Evolutionary conservation across 1,140 invertebrate genomes (phyloP), one percentile per base, ranked within the genome.

Genomic region (Eupristina koningsbergeri): DNA sequence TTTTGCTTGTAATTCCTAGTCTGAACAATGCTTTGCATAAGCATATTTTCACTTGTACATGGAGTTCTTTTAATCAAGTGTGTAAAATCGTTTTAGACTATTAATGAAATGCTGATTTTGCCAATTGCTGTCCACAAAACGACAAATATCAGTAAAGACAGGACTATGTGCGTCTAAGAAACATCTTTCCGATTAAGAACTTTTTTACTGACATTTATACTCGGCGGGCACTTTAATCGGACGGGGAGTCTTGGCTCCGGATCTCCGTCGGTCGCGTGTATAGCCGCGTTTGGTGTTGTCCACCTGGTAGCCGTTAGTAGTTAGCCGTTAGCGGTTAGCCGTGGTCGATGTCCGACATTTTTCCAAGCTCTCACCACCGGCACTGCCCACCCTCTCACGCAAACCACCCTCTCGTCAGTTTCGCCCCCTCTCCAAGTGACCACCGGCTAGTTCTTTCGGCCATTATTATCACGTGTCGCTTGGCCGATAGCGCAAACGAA

Each of bases 281-380:
- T 71, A 13, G 15, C 50, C 77, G n/a, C 76, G 76, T 77, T 64
- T 26, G 47, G n/a, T n/a, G n/a, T 36, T 83, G 75, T 2, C 82
- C 82, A 84, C 77, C 76, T 63, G 76, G 67, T 15, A 26, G 34
- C 69, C 82, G 39, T 67, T n/a, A n/a, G n/a, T n/a, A n/a, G n/a
- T n/a, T n/a, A n/a, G n/a, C 76, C 50, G 76, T 53, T 15, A 26
- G 34, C 69, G 76, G 39, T 67, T 45, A 26, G n/a, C 81, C 64
- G 71, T 85, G 84, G 84, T 85, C 84, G 84, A 85, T 85, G 84
- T 85, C 84, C 84, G 79, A 85, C 79, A 85, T 85, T 85, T 85
- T 85, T 85, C 84, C 79, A 26, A 80, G 67, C 63, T 29, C 19
- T 45, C 34, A 69, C 58, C 69, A 29, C 41, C 58, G 45, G 74